Evolutionary conservation across 2,113 vertebrate genomes (phyloP).

Genomic region (Furnarius figulus): DNA sequence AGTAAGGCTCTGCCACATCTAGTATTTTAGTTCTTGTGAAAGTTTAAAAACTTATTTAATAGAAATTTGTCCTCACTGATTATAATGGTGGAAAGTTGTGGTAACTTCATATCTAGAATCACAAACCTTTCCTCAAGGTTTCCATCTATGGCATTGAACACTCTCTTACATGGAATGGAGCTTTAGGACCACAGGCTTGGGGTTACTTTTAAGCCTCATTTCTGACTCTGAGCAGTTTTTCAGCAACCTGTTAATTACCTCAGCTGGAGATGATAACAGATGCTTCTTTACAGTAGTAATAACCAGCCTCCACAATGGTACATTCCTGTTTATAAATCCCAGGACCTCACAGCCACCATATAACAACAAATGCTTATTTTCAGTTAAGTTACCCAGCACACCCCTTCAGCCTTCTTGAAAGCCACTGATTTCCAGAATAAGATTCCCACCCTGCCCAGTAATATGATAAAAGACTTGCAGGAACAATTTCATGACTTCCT

Average conservation of each 20-base stretch:
- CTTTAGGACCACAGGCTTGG: not conserved
- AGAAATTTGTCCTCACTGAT: not conserved
- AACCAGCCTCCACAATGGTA: not conserved
- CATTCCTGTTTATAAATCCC: not conserved
- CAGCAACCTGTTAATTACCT: not conserved
- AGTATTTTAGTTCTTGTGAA: not conserved
- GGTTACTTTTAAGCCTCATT: not conserved
- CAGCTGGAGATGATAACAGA: not conserved
- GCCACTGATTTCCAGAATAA: not conserved
- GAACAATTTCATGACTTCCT: not conserved
- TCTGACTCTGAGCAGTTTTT: not conserved
- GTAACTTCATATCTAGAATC: not conserved
- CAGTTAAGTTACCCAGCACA: not conserved
- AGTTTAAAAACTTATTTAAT: not conserved
- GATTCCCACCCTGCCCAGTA: not conserved
- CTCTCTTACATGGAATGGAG: fast-evolving
- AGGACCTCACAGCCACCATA: not conserved
- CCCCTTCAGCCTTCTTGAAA: not conserved
- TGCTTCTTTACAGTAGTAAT: not conserved
- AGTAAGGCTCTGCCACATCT: not conserved
- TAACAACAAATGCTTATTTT: not conserved
- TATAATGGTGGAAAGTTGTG: not conserved
- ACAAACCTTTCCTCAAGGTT: not conserved
- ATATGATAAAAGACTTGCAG: not conserved
- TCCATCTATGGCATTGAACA: not conserved